Evolutionary conservation across 2,888 invertebrate species (phyloP).

Genomic region (Chaetogeoica ovagalla): DNA sequence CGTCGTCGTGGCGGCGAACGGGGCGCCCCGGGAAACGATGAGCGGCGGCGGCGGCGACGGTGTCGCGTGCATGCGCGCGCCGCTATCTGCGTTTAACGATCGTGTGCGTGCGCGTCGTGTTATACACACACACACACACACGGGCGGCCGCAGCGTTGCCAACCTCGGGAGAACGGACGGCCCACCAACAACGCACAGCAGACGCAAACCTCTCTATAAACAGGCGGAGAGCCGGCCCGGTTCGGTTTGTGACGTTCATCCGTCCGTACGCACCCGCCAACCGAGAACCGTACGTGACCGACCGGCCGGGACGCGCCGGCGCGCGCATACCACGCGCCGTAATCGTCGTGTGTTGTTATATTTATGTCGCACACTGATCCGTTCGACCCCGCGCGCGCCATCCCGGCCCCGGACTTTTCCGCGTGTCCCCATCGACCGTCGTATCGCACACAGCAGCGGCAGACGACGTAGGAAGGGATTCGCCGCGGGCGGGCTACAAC

Average conservation of each 20-base stretch:
- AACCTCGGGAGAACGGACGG: conserved; percentile 25
- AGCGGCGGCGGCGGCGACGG: not conserved
- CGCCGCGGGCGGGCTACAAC: not conserved
- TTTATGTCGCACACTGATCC: too few relatives aligned
- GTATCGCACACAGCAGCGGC: conserved; percentile 11
- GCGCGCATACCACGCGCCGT: too few relatives aligned
- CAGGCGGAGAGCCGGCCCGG: not conserved
- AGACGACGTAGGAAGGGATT: not conserved
- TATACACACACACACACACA: too few relatives aligned
- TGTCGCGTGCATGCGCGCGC: not conserved
- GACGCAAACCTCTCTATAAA: too few relatives aligned
- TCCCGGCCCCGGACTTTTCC: too few relatives aligned
- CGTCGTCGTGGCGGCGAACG: not conserved
- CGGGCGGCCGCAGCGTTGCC: conserved; percentile 31
- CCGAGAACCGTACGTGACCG: not conserved
- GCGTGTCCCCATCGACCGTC: not conserved
- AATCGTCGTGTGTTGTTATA: too few relatives aligned
- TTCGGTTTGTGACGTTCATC: conserved; percentile 33
- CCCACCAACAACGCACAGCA: conserved; percentile 19
- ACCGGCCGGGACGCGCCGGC: too few relatives aligned
- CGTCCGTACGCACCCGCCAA: not conserved
- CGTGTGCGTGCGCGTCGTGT: too few relatives aligned
- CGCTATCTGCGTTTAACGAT: too few relatives aligned
- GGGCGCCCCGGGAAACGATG: conserved; percentile 23
- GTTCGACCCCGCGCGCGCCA: too few relatives aligned